These are phyloP conservation scores for Corythoichthys intestinalis DNA, from an alignment of 2,113 vertebrate genomes.

Conservation along the genomic window DNA sequence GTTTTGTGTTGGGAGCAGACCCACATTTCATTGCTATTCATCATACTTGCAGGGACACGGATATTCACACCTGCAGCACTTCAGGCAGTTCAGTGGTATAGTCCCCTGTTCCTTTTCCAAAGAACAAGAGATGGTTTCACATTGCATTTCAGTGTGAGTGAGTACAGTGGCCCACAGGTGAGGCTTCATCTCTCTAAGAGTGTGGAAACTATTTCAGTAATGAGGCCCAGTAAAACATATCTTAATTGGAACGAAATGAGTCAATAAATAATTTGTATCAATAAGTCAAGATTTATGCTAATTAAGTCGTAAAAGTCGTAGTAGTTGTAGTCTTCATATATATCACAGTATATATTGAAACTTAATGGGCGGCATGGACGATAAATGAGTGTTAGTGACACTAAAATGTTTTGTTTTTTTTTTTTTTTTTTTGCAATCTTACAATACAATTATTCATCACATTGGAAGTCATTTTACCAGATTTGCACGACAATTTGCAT, in stretches of 20 bases:
- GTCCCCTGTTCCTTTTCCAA: constrained; percentile 62
- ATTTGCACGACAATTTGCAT: too few relatives aligned
- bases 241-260: constrained; percentile 12
- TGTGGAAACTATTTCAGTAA: constrained; percentile 45
- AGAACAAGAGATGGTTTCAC: constrained; percentile 69
- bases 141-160: constrained; percentile 64
- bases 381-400: too few relatives aligned
- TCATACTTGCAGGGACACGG: constrained; percentile 65
- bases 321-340: not conserved
- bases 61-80: constrained; percentile 78
- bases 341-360: not conserved
- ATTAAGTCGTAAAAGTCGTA: not conserved
- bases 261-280: too few relatives aligned
- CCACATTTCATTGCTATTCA: constrained; percentile 69
- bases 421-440: too few relatives aligned
- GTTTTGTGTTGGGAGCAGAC: constrained; percentile 49
- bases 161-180: constrained; percentile 52
- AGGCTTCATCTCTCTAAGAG: constrained; percentile 33
- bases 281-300: not conserved
- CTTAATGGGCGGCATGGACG: not conserved
- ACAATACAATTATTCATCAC: too few relatives aligned
- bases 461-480: too few relatives aligned
- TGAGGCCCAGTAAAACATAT: constrained; percentile 55
- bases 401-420: too few relatives aligned
- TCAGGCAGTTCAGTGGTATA: constrained; percentile 68